A percentile compares a stretch with the other conserved stretches of the same genome.
Evolutionary conservation across 2,113 vertebrate species (phyloP).

Genomic region (Danionella cerebrum): DNA sequence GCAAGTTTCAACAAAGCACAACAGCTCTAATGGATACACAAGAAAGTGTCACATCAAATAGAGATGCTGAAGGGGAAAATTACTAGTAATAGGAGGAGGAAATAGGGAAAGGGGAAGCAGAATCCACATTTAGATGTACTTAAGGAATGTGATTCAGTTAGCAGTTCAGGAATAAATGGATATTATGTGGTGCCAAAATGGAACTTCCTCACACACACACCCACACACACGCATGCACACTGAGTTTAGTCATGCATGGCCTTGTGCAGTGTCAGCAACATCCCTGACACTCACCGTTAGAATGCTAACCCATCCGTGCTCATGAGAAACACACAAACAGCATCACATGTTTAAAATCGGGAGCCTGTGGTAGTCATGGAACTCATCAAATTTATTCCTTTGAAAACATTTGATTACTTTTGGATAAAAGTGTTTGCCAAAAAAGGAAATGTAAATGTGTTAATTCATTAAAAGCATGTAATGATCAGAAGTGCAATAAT

Average conservation of each 20-base stretch:
- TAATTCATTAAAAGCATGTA: no score
- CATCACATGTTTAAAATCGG: no score
- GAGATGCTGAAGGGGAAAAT: background rate
- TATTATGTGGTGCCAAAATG: background rate
- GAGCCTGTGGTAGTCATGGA: no score
- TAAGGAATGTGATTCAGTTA: background rate
- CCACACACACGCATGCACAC: no score
- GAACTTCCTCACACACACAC: background rate
- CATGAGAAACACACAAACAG: conserved; percentile 5
- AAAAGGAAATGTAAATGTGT: no score
- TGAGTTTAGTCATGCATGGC: conserved; percentile 1
- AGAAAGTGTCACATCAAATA: conserved; percentile 24
- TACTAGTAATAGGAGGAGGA: background rate
- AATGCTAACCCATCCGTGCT: conserved; percentile 10
- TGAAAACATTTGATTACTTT: no score
- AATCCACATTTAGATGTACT: background rate
- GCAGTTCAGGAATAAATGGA: background rate
- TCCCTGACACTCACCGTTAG: conserved; percentile 3
- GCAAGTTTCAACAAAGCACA: conserved; percentile 7
- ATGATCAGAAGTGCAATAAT: no score
- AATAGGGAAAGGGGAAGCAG: background rate
- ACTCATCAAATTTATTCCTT: no score
- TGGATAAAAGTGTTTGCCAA: no score
- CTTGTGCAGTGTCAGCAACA: conserved; percentile 30
- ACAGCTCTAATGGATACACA: conserved; percentile 18